Evolutionary conservation across 2,797 vertebrate genomes (phyloP).

Genomic region (Gephyroberyx darwinii): DNA sequence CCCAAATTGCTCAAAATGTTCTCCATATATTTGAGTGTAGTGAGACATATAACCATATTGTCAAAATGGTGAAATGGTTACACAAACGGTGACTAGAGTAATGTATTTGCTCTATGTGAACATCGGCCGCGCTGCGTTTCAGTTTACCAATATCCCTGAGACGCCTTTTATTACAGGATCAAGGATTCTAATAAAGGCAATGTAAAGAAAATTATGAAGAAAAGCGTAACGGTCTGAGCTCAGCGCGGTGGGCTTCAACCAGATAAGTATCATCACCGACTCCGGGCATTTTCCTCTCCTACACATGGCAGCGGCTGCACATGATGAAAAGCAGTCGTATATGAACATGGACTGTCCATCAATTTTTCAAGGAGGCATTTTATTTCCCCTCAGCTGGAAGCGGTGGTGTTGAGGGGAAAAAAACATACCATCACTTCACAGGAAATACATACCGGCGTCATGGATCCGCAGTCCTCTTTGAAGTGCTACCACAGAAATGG

Average conservation of each 20-base stretch:
- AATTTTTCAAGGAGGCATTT: constrained; percentile 47
- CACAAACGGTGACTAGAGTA: background rate
- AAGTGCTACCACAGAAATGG: constrained; percentile 45
- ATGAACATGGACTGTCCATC: constrained; percentile 41
- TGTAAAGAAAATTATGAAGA: background rate
- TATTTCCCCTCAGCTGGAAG: constrained; percentile 35
- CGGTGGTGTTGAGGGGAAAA: background rate
- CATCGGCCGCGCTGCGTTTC: background rate
- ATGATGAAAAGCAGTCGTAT: constrained; percentile 32
- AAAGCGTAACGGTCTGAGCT: background rate
- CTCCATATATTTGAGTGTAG: background rate
- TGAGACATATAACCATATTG: background rate
- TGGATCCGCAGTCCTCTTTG: constrained; percentile 47
- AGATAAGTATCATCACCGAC: constrained; percentile 2
- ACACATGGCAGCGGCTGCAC: constrained; percentile 10
- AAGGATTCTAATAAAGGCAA: too few species aligned
- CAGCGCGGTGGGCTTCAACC: background rate
- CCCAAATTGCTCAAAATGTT: background rate
- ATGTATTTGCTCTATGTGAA: background rate
- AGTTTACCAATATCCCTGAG: background rate
- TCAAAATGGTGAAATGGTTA: background rate
- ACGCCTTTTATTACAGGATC: background rate
- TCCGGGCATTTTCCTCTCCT: constrained; percentile 11
- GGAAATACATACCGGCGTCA: constrained; percentile 28
- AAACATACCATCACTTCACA: constrained; percentile 38